Base-by-base conservation (phyloP, 2,888 invertebrate genomes). In the Matsumyia berberina region DNA sequence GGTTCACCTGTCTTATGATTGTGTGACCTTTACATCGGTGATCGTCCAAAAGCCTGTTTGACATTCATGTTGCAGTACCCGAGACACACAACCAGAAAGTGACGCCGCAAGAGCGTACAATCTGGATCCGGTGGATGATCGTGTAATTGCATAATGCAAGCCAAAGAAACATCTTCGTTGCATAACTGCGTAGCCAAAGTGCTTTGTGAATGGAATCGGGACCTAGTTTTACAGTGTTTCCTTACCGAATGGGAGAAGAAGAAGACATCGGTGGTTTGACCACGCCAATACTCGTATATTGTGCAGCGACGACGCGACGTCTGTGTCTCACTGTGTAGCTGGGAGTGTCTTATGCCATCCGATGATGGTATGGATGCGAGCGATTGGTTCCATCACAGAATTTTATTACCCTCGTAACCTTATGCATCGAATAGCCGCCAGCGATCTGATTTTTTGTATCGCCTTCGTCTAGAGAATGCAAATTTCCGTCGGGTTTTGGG, bases 361-460 rank as follows among this genome's bases (percentile, higher is more conserved):
- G 67, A 74, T 24, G 4, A 24, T 24, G 24, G 24, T 24, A 24
- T 24, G 24, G 24, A 24, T 74, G 58, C 69, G 42, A 70, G 17
- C 73, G 83, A 79, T 83, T 79, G 73, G 62, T 62, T 69, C 67
- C 69, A 76, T 85, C 80, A 80, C 44, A 74, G 80, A 85, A 85
- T 76, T 85, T 85, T 85, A 85, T 85, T 85, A 80, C 64, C 64
- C 69, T 80, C 85, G 85, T 85, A 85, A 85, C 85, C 85, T 79
- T 80, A 85, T 85, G 80, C 70, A 80, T 85, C 58, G 64, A 85
- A 85, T 85, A 85, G 85, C 80, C 85, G 66, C 74, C 31, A 76
- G 85, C 85, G 85, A 85, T 85, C 80, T 85, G 85, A 85, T 85
- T 85, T 74, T 76, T 29, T 24, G 7, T 42, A 51, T 57, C 15